Percentiles rank a stretch among this genome's conserved stretches.
These are phyloP conservation scores for Motacilla tschutschensis DNA, from an alignment of 2,113 vertebrate genomes.

Conservation along the genomic window DNA sequence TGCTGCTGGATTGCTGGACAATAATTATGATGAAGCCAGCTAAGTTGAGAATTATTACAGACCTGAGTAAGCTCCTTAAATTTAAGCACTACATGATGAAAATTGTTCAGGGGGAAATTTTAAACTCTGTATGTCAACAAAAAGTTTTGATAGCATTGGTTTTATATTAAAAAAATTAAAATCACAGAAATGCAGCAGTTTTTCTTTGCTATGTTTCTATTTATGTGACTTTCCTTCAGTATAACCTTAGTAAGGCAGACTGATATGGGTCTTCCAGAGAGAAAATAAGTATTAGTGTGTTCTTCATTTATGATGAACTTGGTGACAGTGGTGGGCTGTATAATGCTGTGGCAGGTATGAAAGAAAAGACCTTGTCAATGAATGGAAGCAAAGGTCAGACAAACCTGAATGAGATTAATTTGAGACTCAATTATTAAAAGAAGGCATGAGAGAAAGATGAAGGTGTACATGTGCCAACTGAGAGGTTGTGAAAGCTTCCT, in stretches of 20 bases:
- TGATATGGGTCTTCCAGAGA: neutral
- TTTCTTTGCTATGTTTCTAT: neutral
- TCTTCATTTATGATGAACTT: neutral
- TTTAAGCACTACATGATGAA: neutral
- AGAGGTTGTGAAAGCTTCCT: neutral
- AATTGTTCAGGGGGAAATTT: neutral
- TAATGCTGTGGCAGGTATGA: neutral
- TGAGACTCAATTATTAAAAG: neutral
- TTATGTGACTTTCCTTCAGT: neutral
- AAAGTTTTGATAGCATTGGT: neutral
- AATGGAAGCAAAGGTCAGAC: neutral
- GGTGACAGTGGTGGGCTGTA: neutral
- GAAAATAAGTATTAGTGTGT: neutral
- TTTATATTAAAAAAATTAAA: neutral
- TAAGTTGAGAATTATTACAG: neutral
- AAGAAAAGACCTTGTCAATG: neutral
- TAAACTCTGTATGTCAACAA: neutral
- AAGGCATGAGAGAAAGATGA: neutral
- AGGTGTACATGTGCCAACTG: fast-evolving
- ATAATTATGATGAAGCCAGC: neutral
- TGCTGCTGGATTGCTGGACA: neutral
- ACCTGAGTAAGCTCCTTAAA: neutral
- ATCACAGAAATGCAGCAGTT: neutral
- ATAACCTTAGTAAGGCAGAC: neutral
- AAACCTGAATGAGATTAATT: neutral